Evolutionary conservation across 1,140 invertebrate genomes (phyloP).

Genomic region (Lysiphlebus fabarum): DNA sequence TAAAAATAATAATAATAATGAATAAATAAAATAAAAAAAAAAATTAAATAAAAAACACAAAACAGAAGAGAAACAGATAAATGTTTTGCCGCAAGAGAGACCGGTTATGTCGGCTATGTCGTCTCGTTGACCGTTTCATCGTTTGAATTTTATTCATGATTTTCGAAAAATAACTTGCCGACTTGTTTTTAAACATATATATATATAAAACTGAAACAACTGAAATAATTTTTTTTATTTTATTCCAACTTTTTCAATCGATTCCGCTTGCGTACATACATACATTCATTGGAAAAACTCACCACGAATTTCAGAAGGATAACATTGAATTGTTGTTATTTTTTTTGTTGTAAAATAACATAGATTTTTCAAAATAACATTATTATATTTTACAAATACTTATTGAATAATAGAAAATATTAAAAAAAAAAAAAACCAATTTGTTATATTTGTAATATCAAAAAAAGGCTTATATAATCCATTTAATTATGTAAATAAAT

Average conservation of each 20-base stretch:
- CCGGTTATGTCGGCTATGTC: slow-evolving; percentile 28
- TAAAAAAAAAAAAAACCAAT: too few relatives aligned
- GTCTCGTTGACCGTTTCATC: slow-evolving; percentile 29
- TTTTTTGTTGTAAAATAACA: not conserved
- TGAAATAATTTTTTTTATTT: not conserved
- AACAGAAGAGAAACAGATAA: slow-evolving; percentile 14
- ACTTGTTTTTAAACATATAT: not conserved
- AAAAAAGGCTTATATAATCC: too few relatives aligned
- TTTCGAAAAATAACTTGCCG: slow-evolving; percentile 25
- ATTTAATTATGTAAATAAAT: too few relatives aligned
- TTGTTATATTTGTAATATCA: too few relatives aligned
- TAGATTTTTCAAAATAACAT: too few relatives aligned
- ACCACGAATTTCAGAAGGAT: slow-evolving; percentile 1
- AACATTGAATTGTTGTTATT: not conserved
- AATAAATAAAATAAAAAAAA: slow-evolving; percentile 11
- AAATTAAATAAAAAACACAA: not conserved
- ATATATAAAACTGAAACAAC: not conserved
- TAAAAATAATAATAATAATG: slow-evolving; percentile 15
- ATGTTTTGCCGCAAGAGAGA: slow-evolving; percentile 17
- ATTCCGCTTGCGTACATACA: too few relatives aligned
- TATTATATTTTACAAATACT: too few relatives aligned
- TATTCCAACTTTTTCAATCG: not conserved
- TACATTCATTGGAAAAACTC: slow-evolving; percentile 7
- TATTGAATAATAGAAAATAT: too few relatives aligned
- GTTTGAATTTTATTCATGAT: slow-evolving; percentile 31